Evolutionary conservation across 2,797 vertebrate genomes (phyloP), one percentile per base, ranked within the genome.

Genomic region (Cynodonichthys magdalenae): DNA sequence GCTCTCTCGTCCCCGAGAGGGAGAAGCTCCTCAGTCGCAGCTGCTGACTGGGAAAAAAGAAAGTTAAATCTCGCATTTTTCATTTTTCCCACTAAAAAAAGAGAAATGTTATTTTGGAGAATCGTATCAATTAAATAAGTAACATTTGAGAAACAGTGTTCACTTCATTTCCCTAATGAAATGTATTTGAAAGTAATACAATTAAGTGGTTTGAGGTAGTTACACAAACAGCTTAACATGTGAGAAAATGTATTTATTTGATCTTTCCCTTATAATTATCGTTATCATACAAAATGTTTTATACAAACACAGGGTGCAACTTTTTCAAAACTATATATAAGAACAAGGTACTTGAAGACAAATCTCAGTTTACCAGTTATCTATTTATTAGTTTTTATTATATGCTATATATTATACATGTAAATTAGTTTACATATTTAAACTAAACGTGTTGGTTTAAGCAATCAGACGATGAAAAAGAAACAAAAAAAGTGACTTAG

Each of bases 91-190:
- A 7, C 8, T 24, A 4, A 5, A 34, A 27, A 29, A 24, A 34
- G 28, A 15, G 6, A 28, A 7, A 12, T 18, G 14, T 44, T 31
- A 29, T 61, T 68, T 36, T 18, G 17, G 1, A 31, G n/a, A 11
- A 20, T 47, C 6, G 20, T 10, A 29, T 48, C 2, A 20, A 41
- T 14, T 18, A 63, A 27, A 36, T 8, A 70, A 20, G n/a, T 7
- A 4, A 7, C 0, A 4, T 36, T 53, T 69, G 31, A 11, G 27
- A 63, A 45, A 57, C 27, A 53, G 2, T 53, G 6, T 36, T 56
- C 3, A 47, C 20, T 84, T 81, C 80, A 84, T 84, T 82, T 57
- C 10, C 57, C 50, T 12, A 58, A 48, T 17, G 31, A 69, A 56
- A 15, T 55, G 24, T 41, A 51, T 63, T 36, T 50, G 58, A 45